These are phyloP conservation scores for Trochalopteron elliotii DNA, from an alignment of 2,113 vertebrate species.

Conservation along the genomic window DNA sequence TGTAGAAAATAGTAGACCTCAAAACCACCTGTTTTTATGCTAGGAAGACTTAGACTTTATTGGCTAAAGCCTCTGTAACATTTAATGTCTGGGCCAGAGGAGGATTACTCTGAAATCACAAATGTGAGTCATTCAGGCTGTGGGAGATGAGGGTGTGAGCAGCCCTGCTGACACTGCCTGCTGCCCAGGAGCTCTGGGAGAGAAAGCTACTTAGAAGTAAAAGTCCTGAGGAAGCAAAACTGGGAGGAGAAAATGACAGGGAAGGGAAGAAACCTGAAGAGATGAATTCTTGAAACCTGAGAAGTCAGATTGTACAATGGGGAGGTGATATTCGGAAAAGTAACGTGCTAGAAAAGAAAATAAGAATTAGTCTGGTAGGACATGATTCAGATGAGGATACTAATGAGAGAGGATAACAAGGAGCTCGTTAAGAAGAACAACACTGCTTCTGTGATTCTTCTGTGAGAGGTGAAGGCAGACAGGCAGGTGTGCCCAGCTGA, in stretches of 20 bases:
- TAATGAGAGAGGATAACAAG: background rate
- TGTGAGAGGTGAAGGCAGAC: background rate
- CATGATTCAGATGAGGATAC: background rate
- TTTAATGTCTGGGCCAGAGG: background rate
- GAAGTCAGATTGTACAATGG: background rate
- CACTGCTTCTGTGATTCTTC: fast-evolving
- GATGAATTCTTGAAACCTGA: background rate
- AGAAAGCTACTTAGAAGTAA: background rate
- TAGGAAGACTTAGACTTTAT: background rate
- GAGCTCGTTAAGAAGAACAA: background rate
- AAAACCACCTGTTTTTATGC: background rate
- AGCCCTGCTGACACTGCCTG: background rate
- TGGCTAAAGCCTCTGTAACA: background rate
- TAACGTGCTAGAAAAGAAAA: background rate
- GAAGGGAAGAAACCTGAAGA: background rate
- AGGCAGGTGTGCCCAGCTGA: background rate
- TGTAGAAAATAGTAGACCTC: background rate
- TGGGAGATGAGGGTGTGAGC: background rate
- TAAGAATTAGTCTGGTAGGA: background rate
- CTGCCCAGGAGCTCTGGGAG: background rate
- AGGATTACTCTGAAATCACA: background rate
- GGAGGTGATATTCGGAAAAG: background rate
- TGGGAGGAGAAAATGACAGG: background rate
- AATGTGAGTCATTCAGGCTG: background rate
- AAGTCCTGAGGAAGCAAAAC: background rate